These are phyloP conservation scores for Megathymus violae DNA, from an alignment of 1,140 invertebrate genomes.

Conservation along the genomic window DNA sequence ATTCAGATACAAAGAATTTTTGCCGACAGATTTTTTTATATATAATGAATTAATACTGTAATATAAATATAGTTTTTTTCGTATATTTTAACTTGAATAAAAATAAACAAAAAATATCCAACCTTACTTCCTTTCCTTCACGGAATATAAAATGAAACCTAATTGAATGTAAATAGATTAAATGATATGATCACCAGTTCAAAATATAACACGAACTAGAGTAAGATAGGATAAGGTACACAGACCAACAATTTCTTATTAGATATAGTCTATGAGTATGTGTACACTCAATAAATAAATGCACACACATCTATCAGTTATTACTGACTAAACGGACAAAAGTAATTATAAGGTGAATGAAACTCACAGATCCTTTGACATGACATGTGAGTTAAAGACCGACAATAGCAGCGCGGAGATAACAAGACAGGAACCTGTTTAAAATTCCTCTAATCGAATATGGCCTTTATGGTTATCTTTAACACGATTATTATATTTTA, in stretches of 20 bases:
- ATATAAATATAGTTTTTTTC: no score
- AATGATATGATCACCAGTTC: no score
- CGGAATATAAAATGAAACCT: no score
- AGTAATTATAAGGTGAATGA: constrained; percentile 74
- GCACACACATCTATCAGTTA: constrained; percentile 43
- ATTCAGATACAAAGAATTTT: no score
- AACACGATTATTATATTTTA: constrained; percentile 85
- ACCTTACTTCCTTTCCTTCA: no score
- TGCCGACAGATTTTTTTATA: no score
- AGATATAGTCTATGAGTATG: background rate
- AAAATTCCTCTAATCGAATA: constrained; percentile 81
- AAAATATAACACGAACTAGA: no score
- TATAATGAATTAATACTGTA: no score
- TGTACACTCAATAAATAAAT: background rate
- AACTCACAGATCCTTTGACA: constrained; percentile 63
- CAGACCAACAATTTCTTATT: background rate
- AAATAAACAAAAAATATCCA: no score
- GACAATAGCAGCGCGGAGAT: constrained; percentile 75
- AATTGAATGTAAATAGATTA: no score
- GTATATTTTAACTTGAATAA: no score
- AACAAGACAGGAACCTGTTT: constrained; percentile 80
- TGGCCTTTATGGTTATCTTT: constrained; percentile 83
- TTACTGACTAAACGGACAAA: constrained; percentile 57
- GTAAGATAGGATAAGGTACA: background rate
- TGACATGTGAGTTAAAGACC: constrained; percentile 63